Conservation (phyloP, 2,888 invertebrate species). For the Pediacus dermestoides region DNA sequence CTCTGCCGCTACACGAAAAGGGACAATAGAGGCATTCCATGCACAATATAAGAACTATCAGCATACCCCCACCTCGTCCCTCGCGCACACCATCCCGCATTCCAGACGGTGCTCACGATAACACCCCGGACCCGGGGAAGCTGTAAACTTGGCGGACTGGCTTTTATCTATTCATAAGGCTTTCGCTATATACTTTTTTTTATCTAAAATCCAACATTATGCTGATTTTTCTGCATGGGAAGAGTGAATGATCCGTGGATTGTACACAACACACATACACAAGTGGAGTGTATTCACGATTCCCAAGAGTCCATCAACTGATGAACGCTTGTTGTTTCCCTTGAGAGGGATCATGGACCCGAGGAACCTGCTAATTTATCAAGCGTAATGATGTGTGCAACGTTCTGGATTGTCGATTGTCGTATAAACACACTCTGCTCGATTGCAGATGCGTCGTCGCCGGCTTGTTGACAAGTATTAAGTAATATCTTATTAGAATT, state of each 20-base stretch:
- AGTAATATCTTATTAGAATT: slow-evolving; percentile 8
- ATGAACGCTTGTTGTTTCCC: slow-evolving; percentile 30
- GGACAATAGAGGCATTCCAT: slow-evolving; percentile 18
- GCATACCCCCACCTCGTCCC: slow-evolving; percentile 11
- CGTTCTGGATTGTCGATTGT: slow-evolving; percentile 26
- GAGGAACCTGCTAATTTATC: slow-evolving; percentile 38
- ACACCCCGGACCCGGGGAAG: slow-evolving; percentile 16
- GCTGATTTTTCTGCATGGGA: slow-evolving; percentile 30
- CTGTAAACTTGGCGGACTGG: slow-evolving; percentile 18
- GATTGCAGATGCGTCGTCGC: slow-evolving; percentile 1
- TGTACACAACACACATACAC: slow-evolving; percentile 18
- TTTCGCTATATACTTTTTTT: slow-evolving; percentile 12
- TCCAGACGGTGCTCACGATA: slow-evolving; percentile 21
- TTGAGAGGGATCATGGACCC: slow-evolving; percentile 27
- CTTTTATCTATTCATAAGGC: slow-evolving; percentile 29
- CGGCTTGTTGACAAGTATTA: slow-evolving; percentile 7
- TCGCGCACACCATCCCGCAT: slow-evolving; percentile 11
- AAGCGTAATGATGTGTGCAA: slow-evolving; percentile 36
- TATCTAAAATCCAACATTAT: slow-evolving; percentile 23
- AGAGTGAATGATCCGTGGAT: slow-evolving; percentile 30
- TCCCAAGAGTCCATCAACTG: slow-evolving; percentile 38
- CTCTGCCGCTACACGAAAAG: slow-evolving; percentile 6
- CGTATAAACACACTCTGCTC: slow-evolving; percentile 7
- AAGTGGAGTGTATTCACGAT: too few relatives aligned
- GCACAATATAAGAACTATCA: slow-evolving; percentile 25